A percentile compares a stretch with the other conserved stretches of the same genome.
These are phyloP conservation scores for Sternarchorhynchus goeldii DNA, from an alignment of 2,797 vertebrate genomes.

Conservation along the genomic window DNA sequence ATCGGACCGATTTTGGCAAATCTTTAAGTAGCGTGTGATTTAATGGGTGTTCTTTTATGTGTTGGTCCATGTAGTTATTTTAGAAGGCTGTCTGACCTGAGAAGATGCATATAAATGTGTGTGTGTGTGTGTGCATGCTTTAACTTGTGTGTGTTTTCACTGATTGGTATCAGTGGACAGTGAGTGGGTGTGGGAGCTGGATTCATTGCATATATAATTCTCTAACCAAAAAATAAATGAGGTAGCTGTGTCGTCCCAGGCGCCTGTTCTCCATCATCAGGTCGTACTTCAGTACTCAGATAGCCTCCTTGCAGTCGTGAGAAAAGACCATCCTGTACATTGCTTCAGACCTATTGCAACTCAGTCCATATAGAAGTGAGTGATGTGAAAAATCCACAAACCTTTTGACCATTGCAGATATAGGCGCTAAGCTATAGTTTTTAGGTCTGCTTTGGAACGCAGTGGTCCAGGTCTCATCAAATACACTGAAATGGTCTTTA, in stretches of 20 bases:
- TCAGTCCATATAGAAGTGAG: neutral
- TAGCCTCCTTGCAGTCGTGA: conserved; percentile 42
- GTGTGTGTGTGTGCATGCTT: neutral
- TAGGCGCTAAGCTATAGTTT: neutral
- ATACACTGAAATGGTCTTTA: conserved; percentile 2
- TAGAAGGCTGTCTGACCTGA: conserved; percentile 36
- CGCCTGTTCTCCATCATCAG: conserved; percentile 17
- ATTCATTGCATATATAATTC: conserved; percentile 42
- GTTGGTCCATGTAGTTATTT: conserved; percentile 28
- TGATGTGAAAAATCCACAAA: neutral
- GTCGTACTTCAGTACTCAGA: conserved; percentile 61
- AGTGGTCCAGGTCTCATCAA: neutral
- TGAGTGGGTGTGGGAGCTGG: conserved; percentile 34
- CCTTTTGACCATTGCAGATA: neutral
- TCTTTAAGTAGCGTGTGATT: conserved; percentile 15
- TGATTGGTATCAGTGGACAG: conserved; percentile 38
- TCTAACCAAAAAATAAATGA: conserved; percentile 54
- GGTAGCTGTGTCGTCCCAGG: conserved; percentile 50
- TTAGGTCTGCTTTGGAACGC: conserved; percentile 37
- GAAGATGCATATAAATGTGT: neutral
- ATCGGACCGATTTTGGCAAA: conserved; percentile 40
- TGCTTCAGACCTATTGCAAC: neutral
- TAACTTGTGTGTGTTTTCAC: neutral
- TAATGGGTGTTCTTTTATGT: conserved; percentile 35
- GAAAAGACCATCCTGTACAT: conserved; percentile 26